Base-by-base conservation (phyloP, 1,140 invertebrate genomes). In the Xylocopa sonorina region DNA sequence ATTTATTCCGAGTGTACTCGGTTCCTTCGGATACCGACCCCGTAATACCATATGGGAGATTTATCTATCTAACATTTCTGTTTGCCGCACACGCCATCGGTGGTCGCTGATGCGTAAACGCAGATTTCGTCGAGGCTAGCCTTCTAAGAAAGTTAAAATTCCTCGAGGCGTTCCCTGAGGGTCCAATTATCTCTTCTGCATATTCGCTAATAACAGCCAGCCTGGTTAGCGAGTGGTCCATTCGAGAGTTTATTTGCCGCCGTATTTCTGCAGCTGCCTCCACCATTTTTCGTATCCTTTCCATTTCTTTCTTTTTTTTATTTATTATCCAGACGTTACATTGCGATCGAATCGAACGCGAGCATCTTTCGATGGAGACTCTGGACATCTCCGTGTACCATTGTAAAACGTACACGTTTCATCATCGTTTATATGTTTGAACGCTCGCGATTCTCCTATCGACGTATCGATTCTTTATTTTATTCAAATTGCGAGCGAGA, bases 121-220 rank as follows among this genome's bases (percentile, higher is more conserved):
- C 72, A 75, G 72, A 75, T 75, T 75, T 75, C 48, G 72, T 75
- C 29, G 48, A 64, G 38, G 62, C 51, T 53, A 41, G 46, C 27
- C 62, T 66, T 43, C 34, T 66, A 53, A 53, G 72, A 75, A 66
- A 53, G 34, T 66, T 43, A 32, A 66, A 75, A 75, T 66, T 75
- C 72, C 72, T 41, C 41, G 9, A 58, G 63, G 51, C 66, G 74
- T 57, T 58, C 74, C 74, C 78, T 66, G 73, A 78, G 74, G 79
- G 83, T 82, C 82, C 84, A 87, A 87, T 87, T 87, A 87, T 87
- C 84, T 82, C 73, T 82, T 86, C 80, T 84, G 82, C 86, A 79
- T 88, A 85, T 88, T 88, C 84, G 78, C 81, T 84, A 88, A 84
- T 84, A 77, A 81, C 66, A 76, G 57, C 62, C 24, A 32, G 72